Conservation (phyloP, 2,113 vertebrate genomes). For the Xiphophorus couchianus region DNA sequence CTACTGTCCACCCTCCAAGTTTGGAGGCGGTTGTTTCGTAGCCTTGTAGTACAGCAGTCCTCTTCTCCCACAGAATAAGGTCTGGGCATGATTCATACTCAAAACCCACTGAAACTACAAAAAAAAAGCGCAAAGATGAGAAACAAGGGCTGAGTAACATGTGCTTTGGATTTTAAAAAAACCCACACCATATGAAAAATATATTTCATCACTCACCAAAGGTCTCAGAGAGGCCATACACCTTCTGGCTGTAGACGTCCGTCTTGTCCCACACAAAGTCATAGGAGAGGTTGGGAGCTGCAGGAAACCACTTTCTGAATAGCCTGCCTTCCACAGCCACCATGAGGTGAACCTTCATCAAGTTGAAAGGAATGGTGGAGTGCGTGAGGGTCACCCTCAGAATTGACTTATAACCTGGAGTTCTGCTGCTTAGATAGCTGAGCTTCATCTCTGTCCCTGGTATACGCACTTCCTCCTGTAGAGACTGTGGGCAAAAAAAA, state of each 20-base stretch:
- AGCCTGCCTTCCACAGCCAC: conserved; percentile 96
- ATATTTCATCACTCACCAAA: conserved; percentile 83
- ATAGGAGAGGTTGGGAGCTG: conserved; percentile 90
- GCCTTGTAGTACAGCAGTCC: conserved; percentile 93
- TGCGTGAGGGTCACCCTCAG: conserved; percentile 92
- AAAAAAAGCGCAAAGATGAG: neutral
- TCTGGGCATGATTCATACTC: conserved; percentile 99
- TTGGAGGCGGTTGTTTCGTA: conserved; percentile 94
- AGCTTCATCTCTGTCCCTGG: conserved; percentile 90
- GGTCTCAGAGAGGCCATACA: conserved; percentile 93
- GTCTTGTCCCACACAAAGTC: conserved; percentile 98
- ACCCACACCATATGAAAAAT: neutral
- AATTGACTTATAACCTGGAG: conserved; percentile 93
- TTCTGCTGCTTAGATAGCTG: conserved; percentile 94
- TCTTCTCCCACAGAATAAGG: conserved; percentile 97
- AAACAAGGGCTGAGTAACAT: neutral
- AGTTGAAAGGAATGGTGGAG: conserved; percentile 92
- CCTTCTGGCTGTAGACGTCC: conserved; percentile 97
- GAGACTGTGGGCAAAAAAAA: conserved; percentile 79
- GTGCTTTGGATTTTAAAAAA: neutral
- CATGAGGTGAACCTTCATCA: conserved; percentile 99
- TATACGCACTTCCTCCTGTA: conserved; percentile 91
- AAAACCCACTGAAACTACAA: conserved; percentile 94
- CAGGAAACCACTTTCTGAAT: conserved; percentile 96
- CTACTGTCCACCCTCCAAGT: conserved; percentile 94